phyloP scores from a whole-genome alignment of 1,140 invertebrate genomes.

The Eumaeus atala region DNA sequence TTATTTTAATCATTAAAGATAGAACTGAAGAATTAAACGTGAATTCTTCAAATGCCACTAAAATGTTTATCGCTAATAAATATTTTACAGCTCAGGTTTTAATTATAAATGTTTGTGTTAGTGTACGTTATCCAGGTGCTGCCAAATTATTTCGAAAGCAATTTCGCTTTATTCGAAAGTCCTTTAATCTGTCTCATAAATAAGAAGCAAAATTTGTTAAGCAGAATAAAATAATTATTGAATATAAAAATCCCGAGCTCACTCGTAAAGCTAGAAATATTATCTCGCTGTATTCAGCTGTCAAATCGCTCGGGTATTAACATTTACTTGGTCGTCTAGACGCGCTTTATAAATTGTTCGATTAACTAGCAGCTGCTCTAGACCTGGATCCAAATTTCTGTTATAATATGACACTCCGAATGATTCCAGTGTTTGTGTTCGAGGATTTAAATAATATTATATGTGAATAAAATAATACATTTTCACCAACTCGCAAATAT shows the following conservation, averaged over 20 bases:
- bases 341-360: constrained; percentile 15
- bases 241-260: neutral
- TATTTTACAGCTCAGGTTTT: neutral
- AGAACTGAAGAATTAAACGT: constrained; percentile 17
- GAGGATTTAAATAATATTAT: constrained; percentile 5
- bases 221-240: neutral
- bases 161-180: neutral
- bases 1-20: constrained; percentile 35
- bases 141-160: constrained; percentile 2
- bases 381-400: constrained; percentile 14
- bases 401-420: neutral
- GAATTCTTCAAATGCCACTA: neutral
- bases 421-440: constrained; percentile 3
- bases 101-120: neutral
- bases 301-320: neutral
- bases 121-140: neutral
- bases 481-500: neutral
- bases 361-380: constrained; percentile 19
- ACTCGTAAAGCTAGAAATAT: constrained; percentile 1
- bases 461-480: constrained; percentile 4
- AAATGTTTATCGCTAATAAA: neutral
- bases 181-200: neutral
- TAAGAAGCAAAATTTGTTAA: neutral
- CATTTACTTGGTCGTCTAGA: constrained; percentile 14
- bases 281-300: constrained; percentile 18